These are phyloP conservation scores for Eubucco bourcierii DNA, from an alignment of 2,113 vertebrate genomes.

Conservation along the genomic window DNA sequence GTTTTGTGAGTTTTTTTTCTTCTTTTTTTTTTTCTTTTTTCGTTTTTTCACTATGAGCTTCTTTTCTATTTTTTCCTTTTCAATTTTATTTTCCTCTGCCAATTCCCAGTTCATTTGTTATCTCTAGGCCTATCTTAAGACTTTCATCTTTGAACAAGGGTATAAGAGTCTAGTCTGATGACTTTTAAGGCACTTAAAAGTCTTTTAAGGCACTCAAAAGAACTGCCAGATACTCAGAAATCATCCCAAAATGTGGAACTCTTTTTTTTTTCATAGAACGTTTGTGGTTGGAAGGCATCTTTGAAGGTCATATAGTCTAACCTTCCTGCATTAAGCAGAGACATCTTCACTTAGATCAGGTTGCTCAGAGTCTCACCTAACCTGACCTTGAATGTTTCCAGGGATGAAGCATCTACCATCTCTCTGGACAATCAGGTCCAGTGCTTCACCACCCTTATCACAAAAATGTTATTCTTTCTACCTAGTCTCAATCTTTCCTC, in stretches of 20 bases:
- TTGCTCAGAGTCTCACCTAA: too few species aligned
- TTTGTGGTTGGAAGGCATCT: too few species aligned
- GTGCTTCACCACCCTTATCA: too few species aligned
- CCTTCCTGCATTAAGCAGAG: too few species aligned
- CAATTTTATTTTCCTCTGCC: neutral
- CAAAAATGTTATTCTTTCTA: too few species aligned
- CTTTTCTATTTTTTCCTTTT: neutral
- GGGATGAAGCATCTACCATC: too few species aligned
- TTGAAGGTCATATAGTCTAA: too few species aligned
- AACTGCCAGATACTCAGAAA: neutral
- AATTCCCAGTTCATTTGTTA: neutral
- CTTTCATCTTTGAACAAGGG: neutral
- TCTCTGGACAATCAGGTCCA: too few species aligned
- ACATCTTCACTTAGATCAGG: too few species aligned
- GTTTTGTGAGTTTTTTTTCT: neutral
- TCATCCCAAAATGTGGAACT: neutral
- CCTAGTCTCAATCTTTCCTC: too few species aligned
- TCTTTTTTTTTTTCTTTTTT: neutral
- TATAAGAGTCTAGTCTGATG: neutral
- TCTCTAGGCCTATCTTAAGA: slow-evolving; percentile 1
- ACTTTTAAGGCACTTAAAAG: neutral
- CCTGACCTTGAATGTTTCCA: too few species aligned
- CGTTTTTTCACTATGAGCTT: neutral
- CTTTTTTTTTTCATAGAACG: too few species aligned
- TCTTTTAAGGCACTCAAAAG: neutral